These are phyloP conservation scores for Caenorhabditis briggsae DNA, from an alignment of 1,140 invertebrate genomes.

Conservation along the genomic window DNA sequence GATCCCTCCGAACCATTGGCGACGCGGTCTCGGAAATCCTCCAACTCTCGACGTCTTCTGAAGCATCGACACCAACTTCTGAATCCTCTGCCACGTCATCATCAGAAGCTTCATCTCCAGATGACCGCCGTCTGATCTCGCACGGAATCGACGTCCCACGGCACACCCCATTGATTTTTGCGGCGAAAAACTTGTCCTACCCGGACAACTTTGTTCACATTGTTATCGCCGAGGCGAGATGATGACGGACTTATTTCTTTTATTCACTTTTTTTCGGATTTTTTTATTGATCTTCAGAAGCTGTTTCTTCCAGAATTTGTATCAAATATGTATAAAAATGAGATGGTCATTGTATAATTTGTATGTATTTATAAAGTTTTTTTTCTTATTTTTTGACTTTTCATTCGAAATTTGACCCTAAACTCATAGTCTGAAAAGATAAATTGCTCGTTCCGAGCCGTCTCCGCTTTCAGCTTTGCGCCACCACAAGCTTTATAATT, in stretches of 20 bases:
- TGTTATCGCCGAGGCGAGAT: slow-evolving; percentile 49
- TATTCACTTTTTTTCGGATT: not conserved
- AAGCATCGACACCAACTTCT: not conserved
- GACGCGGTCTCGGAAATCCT: slow-evolving; percentile 70
- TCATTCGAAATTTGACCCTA: no score
- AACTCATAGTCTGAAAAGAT: no score
- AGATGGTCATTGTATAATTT: no score
- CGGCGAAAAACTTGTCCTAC: slow-evolving; percentile 96
- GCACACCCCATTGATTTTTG: slow-evolving; percentile 94
- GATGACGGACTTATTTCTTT: not conserved
- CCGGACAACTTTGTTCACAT: slow-evolving; percentile 97
- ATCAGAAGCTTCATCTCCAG: not conserved
- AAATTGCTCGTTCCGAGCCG: no score
- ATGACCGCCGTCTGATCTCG: slow-evolving; percentile 82
- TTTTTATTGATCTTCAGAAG: no score
- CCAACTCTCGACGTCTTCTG: slow-evolving; percentile 60
- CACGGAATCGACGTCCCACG: slow-evolving; percentile 90
- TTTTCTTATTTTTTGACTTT: no score
- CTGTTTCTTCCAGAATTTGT: no score
- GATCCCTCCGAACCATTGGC: slow-evolving; percentile 1
- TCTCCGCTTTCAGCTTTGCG: no score
- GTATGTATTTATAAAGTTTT: no score
- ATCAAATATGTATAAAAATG: no score
- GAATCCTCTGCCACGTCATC: slow-evolving; percentile 56
- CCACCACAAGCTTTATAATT: no score